Evolutionary conservation across 1,140 invertebrate genomes (phyloP).

Genomic region (Polypedilum vanderplanki): DNA sequence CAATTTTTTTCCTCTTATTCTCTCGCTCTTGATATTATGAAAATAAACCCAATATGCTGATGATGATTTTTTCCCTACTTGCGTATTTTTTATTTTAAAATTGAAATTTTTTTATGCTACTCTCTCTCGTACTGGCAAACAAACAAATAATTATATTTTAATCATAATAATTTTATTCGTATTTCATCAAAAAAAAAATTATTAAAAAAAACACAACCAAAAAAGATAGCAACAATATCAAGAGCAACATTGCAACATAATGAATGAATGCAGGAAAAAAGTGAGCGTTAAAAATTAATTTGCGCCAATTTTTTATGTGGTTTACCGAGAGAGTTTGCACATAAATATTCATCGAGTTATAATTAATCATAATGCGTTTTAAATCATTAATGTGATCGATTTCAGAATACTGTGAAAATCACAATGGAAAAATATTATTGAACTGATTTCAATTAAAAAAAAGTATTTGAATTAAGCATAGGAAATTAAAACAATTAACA

Average conservation of each 20-base stretch:
- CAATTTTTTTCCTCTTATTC: not conserved
- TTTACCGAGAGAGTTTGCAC: slow-evolving; percentile 2
- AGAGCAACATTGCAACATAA: not conserved
- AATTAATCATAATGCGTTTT: slow-evolving; percentile 24
- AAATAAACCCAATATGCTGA: slow-evolving; percentile 11
- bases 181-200: not conserved
- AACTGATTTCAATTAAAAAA: not conserved
- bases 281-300: slow-evolving; percentile 27
- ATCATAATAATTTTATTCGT: not conserved
- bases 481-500: not conserved
- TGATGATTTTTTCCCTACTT: not conserved
- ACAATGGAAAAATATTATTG: not conserved
- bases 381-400: slow-evolving; percentile 19
- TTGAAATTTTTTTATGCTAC: not conserved
- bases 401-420: not conserved
- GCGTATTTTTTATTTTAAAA: not conserved
- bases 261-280: not conserved
- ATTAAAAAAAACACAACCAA: not conserved
- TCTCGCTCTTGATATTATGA: not conserved
- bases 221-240: not conserved
- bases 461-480: not conserved
- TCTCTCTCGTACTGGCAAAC: not conserved
- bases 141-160: slow-evolving; percentile 20
- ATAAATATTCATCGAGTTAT: slow-evolving; percentile 28
- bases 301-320: not conserved